These are phyloP conservation scores for Pangasius djambal DNA, from an alignment of 2,797 vertebrate species.

Conservation along the genomic window DNA sequence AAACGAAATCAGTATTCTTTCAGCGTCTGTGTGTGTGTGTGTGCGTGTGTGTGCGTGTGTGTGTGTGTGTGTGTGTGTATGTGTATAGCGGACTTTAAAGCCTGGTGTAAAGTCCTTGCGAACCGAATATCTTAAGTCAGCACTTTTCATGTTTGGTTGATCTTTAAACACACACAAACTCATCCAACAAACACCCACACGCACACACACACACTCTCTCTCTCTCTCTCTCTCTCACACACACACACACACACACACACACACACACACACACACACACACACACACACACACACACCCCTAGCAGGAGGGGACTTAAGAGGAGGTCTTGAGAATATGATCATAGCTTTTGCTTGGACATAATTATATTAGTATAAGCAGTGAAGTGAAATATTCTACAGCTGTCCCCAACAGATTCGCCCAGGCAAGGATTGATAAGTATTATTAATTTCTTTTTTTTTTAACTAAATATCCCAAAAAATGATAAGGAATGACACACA, in stretches of 20 bases:
- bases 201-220: neutral
- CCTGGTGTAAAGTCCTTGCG: slow-evolving; percentile 21
- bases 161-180: neutral
- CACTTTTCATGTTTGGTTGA: slow-evolving; percentile 32
- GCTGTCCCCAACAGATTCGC: neutral
- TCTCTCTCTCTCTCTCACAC: neutral
- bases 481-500: neutral
- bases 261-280: neutral
- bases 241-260: neutral
- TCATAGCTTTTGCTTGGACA: neutral
- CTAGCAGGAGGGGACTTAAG: neutral
- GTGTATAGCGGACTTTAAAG: slow-evolving; percentile 8
- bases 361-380: slow-evolving; percentile 12
- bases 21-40: slow-evolving; percentile 53
- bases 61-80: slow-evolving; percentile 21
- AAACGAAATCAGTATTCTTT: slow-evolving; percentile 70
- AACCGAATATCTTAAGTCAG: slow-evolving; percentile 46
- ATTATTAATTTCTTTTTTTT: no score
- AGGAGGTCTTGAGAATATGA: neutral
- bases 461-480: neutral
- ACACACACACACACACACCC: neutral
- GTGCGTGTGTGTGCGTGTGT: slow-evolving; percentile 9
- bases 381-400: neutral
- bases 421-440: neutral
- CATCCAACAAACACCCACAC: neutral